Evolutionary conservation across 2,888 invertebrate genomes (phyloP).

Genomic region (Iphiclides podalirius): DNA sequence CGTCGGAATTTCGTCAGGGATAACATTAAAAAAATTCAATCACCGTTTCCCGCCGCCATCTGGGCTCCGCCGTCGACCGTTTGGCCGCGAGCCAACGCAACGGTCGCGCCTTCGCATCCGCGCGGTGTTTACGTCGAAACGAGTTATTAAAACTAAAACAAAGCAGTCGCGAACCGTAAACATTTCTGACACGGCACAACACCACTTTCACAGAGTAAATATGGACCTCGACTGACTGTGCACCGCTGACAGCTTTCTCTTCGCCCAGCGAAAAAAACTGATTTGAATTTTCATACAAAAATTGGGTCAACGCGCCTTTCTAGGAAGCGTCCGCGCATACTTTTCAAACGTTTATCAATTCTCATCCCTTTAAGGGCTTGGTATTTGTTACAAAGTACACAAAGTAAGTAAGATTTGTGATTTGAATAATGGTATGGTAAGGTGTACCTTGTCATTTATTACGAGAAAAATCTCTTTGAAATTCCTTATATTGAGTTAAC

Average conservation of each 20-base stretch:
- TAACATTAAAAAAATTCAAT: slow-evolving; percentile 32
- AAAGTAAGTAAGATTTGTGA: too few relatives aligned
- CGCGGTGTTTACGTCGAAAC: slow-evolving; percentile 41
- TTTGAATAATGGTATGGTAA: too few relatives aligned
- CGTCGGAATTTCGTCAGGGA: too few relatives aligned
- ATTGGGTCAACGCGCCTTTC: slow-evolving; percentile 64
- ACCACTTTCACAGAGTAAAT: slow-evolving; percentile 64
- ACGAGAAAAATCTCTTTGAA: too few relatives aligned
- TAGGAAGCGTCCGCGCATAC: slow-evolving; percentile 48
- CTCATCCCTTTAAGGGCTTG: too few relatives aligned
- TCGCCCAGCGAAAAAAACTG: slow-evolving; percentile 64
- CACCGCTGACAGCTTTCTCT: slow-evolving; percentile 66
- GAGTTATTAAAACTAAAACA: slow-evolving; percentile 43
- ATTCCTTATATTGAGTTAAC: slow-evolving; percentile 1
- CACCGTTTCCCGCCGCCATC: slow-evolving; percentile 45
- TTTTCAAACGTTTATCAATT: slow-evolving; percentile 11
- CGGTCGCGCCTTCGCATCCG: too few relatives aligned
- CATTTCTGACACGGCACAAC: slow-evolving; percentile 44
- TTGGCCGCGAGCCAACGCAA: slow-evolving; percentile 49
- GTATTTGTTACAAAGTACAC: too few relatives aligned
- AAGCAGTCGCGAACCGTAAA: slow-evolving; percentile 34
- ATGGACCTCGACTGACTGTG: slow-evolving; percentile 53
- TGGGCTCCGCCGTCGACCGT: slow-evolving; percentile 41
- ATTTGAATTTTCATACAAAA: slow-evolving; percentile 75
- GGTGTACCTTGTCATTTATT: too few relatives aligned